phyloP scores from a whole-genome alignment of 1,140 invertebrate genomes.

The Drosophila carrolli region DNA sequence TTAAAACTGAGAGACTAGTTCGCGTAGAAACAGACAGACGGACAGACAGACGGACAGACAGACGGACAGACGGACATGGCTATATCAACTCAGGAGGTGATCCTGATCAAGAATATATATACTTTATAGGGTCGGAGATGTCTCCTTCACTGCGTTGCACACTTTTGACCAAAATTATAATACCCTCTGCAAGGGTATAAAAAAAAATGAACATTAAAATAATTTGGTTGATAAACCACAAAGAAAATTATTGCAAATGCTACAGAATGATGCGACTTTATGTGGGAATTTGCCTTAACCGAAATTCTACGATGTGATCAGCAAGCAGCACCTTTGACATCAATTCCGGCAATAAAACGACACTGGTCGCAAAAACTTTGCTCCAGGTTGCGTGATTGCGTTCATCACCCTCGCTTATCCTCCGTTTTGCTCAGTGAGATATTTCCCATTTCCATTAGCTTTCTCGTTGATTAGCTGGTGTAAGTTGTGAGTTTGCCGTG shows the following conservation, averaged over 20 bases:
- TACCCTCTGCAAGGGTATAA: too few species aligned
- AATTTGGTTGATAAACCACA: not conserved
- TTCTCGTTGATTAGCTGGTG: slow-evolving; percentile 23
- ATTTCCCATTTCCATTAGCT: slow-evolving; percentile 18
- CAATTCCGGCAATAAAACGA: slow-evolving; percentile 65
- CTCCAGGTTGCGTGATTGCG: slow-evolving; percentile 45
- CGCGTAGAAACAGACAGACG: too few species aligned
- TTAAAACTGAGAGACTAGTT: too few species aligned
- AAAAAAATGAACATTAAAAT: not conserved
- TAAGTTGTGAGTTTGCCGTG: slow-evolving; percentile 26
- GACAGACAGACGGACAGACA: too few species aligned
- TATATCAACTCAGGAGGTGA: too few species aligned
- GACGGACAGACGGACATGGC: too few species aligned
- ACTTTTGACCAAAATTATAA: too few species aligned
- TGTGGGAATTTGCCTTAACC: not conserved
- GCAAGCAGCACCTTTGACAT: slow-evolving; percentile 51
- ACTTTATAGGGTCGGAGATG: too few species aligned
- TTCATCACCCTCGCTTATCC: slow-evolving; percentile 2
- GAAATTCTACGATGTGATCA: slow-evolving; percentile 27
- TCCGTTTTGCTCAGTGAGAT: slow-evolving; percentile 2
- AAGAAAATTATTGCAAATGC: not conserved
- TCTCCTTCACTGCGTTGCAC: too few species aligned
- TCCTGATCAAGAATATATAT: too few species aligned
- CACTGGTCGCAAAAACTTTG: slow-evolving; percentile 41
- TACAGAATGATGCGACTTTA: not conserved